Evolutionary conservation across 2,113 vertebrate species (phyloP).

Genomic region (Cottus gobio): DNA sequence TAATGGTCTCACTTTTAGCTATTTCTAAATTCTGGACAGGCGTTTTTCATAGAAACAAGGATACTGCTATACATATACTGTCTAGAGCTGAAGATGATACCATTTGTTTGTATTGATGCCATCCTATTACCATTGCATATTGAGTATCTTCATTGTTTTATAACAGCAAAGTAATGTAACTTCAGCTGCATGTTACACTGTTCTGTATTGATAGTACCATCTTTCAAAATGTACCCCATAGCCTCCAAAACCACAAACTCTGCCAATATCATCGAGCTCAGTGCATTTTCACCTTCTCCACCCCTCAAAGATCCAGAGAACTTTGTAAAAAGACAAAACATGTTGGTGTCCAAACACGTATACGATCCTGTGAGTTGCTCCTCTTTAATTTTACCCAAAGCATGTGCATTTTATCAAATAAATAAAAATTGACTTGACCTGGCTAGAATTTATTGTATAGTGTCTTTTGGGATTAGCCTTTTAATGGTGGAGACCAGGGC

Average conservation of each 20-base stretch:
- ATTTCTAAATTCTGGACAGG: neutral
- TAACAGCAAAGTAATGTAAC: neutral
- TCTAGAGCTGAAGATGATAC: neutral
- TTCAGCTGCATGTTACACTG: neutral
- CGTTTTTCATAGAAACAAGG: neutral
- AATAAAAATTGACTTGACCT: neutral
- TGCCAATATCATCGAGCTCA: neutral
- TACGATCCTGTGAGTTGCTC: neutral
- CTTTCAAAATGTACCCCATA: neutral
- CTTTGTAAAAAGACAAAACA: neutral
- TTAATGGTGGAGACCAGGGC: neutral
- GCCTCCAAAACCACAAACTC: neutral
- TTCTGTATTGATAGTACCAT: neutral
- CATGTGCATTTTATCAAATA: neutral
- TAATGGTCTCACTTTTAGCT: neutral
- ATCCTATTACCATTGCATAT: neutral
- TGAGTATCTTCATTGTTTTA: neutral
- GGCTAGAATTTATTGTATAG: neutral
- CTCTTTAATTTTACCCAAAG: neutral
- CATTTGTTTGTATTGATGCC: neutral
- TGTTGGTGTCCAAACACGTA: neutral
- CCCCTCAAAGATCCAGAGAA: neutral
- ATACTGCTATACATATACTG: neutral
- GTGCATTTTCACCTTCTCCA: neutral
- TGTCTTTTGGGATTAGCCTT: neutral